Evolutionary conservation across 1,140 invertebrate genomes (phyloP).

Genomic region (Lethocerus indicus): DNA sequence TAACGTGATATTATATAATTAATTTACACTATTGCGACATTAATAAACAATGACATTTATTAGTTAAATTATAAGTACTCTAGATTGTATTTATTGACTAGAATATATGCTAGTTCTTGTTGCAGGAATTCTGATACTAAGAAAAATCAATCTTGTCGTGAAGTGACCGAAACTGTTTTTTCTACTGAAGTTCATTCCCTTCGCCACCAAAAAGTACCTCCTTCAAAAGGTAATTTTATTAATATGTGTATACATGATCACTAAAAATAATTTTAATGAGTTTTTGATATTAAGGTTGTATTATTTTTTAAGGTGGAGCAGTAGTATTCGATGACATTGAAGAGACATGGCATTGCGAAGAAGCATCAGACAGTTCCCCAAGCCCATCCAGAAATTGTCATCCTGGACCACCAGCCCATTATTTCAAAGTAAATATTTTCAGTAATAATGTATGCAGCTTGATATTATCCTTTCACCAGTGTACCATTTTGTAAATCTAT

Average conservation of each 20-base stretch:
- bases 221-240: conserved; percentile 11
- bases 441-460: too few species aligned
- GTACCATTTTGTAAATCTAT: background rate
- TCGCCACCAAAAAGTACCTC: conserved; percentile 22
- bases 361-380: conserved; percentile 24
- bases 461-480: too few species aligned
- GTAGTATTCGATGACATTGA: conserved; percentile 71
- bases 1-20: too few species aligned
- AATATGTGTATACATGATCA: background rate
- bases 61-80: background rate
- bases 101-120: conserved; percentile 8
- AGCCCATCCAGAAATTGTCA: conserved; percentile 27
- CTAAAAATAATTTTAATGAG: background rate
- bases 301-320: conserved; percentile 32
- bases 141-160: conserved; percentile 27
- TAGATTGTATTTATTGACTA: background rate
- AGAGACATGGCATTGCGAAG: conserved; percentile 25
- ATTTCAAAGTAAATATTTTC: conserved; percentile 29
- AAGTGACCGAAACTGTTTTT: conserved; percentile 44
- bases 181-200: conserved; percentile 42
- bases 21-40: too few species aligned
- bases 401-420: conserved; percentile 29
- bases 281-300: background rate
- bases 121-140: conserved; percentile 30
- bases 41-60: too few species aligned